Evolutionary conservation across 2,797 vertebrate genomes (phyloP), one percentile per base, ranked within the genome.

Genomic region (Tarsius wallacei): DNA sequence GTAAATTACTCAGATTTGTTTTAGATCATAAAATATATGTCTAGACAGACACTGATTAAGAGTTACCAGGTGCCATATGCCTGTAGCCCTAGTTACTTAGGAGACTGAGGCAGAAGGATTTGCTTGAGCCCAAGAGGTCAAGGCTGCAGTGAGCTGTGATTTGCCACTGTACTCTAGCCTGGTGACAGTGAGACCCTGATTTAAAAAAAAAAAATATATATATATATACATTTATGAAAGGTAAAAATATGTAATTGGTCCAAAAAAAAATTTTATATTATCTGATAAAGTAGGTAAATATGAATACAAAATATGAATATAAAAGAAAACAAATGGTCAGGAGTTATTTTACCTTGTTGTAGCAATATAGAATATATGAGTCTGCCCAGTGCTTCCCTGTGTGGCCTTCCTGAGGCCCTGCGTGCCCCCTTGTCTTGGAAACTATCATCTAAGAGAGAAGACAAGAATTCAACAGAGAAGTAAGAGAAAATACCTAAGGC

Each of bases 241-340:
- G 4, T 21, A 42, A 90, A 91, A 87, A 81, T 47, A 1, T 47
- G 28, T 63, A 70, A 66, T 74, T 88, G 63, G 21, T 12, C 7
- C 94, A 22, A 42, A 90, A 94, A 84, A 71, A 2, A 83, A 64
- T 82, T 90, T 77, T 42, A 76, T 8, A 47, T n/a, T 68, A 83
- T 33, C 31, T 66, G 96, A 93, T 87, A 71, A 95, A 84, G 24
- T 63, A 78, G 1, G 11, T 42, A 81, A 26, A 28, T 33, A 55
- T 80, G 57, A 88, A 90, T 42, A 42, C 42, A 42, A 14, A 82
- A 21, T 57, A 31, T 59, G 59, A 83, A 15, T 81, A 68, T 12
- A 80, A 93, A 96, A 93, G 22, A 89, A 95, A 94, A 80, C 16
- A 90, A 93, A 88, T 49, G 13, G 14, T 61, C 68, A 73, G 64